A percentile compares a stretch with the other conserved stretches of the same genome.
Evolutionary conservation across 1,140 invertebrate genomes (phyloP).

Genomic region (Lethrus apterus): DNA sequence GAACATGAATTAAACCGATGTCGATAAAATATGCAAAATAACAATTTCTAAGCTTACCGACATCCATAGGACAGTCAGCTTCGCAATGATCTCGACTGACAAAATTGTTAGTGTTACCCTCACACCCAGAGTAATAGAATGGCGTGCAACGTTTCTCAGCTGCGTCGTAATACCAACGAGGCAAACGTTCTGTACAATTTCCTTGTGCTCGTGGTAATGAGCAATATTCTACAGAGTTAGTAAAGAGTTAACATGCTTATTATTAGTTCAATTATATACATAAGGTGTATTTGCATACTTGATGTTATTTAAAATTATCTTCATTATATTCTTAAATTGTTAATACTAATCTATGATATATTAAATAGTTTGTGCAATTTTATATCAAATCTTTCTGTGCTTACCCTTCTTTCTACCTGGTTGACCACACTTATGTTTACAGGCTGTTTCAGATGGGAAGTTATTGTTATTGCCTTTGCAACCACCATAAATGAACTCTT

Average conservation of each 20-base stretch:
- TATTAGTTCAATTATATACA: too few species aligned
- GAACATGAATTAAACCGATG: too few species aligned
- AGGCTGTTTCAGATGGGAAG: slow-evolving; percentile 74
- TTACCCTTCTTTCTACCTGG: slow-evolving; percentile 67
- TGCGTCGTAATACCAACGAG: slow-evolving; percentile 81
- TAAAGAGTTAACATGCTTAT: slow-evolving; percentile 5
- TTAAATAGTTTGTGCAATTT: too few species aligned
- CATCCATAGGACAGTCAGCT: slow-evolving; percentile 66
- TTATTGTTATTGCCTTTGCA: slow-evolving; percentile 88
- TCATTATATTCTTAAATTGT: too few species aligned
- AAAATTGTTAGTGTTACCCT: slow-evolving; percentile 86
- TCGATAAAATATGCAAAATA: too few species aligned
- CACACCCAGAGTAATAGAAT: slow-evolving; percentile 92
- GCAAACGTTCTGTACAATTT: slow-evolving; percentile 68
- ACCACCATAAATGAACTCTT: slow-evolving; percentile 78
- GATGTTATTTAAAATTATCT: too few species aligned
- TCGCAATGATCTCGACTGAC: slow-evolving; percentile 68
- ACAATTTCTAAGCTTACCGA: too few species aligned
- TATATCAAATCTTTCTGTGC: too few species aligned
- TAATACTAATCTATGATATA: too few species aligned
- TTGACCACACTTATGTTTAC: slow-evolving; percentile 65
- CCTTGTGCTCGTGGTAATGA: slow-evolving; percentile 68
- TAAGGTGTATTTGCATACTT: too few species aligned
- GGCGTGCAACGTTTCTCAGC: slow-evolving; percentile 82
- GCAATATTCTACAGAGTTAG: slow-evolving; percentile 60